Evolutionary conservation across 2,888 invertebrate genomes (phyloP).

Genomic region (Megaustenia siamemsis): DNA sequence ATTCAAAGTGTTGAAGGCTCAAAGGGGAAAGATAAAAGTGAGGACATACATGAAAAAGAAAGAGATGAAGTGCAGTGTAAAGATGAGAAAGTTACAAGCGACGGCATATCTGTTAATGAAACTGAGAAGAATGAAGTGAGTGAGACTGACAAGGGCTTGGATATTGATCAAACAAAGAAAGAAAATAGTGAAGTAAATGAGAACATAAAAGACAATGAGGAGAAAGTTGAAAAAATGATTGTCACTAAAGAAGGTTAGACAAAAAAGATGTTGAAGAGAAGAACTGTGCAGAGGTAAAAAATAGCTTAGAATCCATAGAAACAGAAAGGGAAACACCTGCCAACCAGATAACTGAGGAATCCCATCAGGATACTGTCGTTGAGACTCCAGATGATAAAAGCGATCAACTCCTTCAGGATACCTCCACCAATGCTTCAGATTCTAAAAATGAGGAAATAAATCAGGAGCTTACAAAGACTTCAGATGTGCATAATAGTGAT

Average conservation of each 20-base stretch:
- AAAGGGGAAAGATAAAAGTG: not conserved
- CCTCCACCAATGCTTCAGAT: not conserved
- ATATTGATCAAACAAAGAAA: conserved; percentile 14
- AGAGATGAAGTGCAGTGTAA: conserved; percentile 29
- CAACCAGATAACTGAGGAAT: not conserved
- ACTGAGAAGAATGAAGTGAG: not conserved
- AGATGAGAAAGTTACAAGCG: not conserved
- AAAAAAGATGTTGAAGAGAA: not conserved
- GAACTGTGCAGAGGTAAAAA: not conserved
- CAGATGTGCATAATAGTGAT: not conserved
- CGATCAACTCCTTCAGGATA: not conserved
- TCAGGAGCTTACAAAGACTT: not conserved
- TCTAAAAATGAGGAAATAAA: not conserved
- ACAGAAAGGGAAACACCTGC: not conserved
- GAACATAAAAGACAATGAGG: conserved; percentile 25
- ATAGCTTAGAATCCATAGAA: not conserved
- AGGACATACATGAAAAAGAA: conserved; percentile 27
- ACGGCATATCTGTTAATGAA: not conserved
- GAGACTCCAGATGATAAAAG: not conserved
- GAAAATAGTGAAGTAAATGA: conserved; percentile 48
- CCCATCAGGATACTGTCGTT: not conserved
- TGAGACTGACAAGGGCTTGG: not conserved
- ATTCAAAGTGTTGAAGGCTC: not conserved
- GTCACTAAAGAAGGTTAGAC: not conserved
- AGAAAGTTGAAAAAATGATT: conserved; percentile 30